Base-by-base conservation (phyloP, 2,888 invertebrate species). In the Dexiosoma caninum region DNA sequence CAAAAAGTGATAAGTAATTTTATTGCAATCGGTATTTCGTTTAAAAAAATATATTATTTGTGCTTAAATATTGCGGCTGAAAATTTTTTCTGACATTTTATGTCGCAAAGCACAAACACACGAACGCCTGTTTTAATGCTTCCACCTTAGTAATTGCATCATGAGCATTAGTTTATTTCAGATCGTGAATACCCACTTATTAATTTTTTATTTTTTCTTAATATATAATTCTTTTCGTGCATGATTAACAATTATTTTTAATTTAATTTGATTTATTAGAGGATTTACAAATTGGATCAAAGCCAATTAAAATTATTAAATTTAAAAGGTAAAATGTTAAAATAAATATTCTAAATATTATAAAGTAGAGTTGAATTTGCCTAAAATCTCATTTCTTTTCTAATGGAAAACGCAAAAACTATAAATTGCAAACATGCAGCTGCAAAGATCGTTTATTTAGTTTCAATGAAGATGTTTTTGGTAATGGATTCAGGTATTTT, bases 371-470 rank as follows among this genome's bases (percentile, higher is more conserved):
- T 51, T 60, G 10, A 23, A 66, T 60, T 69, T 37, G 16, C n/a
- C 40, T 67, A 44, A 35, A 53, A 27, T 44, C 9, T 60, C 37
- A 9, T 55, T 16, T 37, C 30, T 60, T 16, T 16, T 12, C 19
- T 35, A 35, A 32, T n/a, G 30, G 35, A 21, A 64, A 77, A 72
- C 74, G 82, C 79, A 59, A 77, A 78, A 46, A 75, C 57, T 69
- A 60, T 60, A 19, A 70, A 23, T 78, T 78, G 51, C 32, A 71
- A 84, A 94, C 94, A 94, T 94, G 94, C 94, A 95, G 95, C 94
- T 93, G 94, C 91, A 93, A 94, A 91, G 94, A 95, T 91, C 93
- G 94, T 91, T 93, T 95, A 87, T 95, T 95, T 92, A 94, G 94
- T 93, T 93, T 95, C 91, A 93, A 93, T 90, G 94, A 93, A 92